Evolutionary conservation across 2,113 vertebrate species (phyloP).

Genomic region (Merops nubicus): DNA sequence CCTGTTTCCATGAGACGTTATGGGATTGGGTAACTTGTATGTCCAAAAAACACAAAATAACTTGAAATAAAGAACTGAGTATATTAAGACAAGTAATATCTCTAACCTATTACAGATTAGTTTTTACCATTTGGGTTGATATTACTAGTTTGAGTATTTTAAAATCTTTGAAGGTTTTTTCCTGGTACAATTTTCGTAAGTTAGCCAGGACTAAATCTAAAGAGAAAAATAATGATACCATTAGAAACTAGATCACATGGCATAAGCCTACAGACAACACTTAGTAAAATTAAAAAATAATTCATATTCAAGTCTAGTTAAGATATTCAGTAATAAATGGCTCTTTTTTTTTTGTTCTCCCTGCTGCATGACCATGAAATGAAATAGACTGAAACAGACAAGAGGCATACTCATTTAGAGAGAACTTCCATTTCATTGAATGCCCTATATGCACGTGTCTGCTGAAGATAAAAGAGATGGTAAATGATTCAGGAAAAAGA

Average conservation of each 20-base stretch:
- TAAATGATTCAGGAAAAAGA: background rate
- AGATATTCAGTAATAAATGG: background rate
- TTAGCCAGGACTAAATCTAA: background rate
- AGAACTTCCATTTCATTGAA: background rate
- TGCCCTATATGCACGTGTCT: accelerated
- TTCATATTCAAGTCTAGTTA: background rate
- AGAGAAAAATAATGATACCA: background rate
- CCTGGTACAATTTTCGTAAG: background rate
- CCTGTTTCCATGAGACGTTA: background rate
- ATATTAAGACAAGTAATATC: background rate
- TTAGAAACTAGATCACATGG: background rate
- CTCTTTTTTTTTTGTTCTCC: background rate
- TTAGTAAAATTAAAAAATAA: background rate
- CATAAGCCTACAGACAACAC: background rate
- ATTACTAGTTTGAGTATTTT: background rate
- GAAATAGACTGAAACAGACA: background rate
- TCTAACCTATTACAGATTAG: background rate
- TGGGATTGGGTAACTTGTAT: background rate
- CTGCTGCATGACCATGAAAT: background rate
- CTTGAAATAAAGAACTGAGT: background rate
- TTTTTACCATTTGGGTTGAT: background rate
- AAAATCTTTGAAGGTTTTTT: background rate
- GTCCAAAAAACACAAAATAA: background rate
- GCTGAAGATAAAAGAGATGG: background rate
- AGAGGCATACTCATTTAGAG: background rate